Percentiles rank a stretch among this genome's conserved stretches.
phyloP scores from a whole-genome alignment of 2,113 vertebrate genomes.

The Microcebus lehilahytsara region DNA sequence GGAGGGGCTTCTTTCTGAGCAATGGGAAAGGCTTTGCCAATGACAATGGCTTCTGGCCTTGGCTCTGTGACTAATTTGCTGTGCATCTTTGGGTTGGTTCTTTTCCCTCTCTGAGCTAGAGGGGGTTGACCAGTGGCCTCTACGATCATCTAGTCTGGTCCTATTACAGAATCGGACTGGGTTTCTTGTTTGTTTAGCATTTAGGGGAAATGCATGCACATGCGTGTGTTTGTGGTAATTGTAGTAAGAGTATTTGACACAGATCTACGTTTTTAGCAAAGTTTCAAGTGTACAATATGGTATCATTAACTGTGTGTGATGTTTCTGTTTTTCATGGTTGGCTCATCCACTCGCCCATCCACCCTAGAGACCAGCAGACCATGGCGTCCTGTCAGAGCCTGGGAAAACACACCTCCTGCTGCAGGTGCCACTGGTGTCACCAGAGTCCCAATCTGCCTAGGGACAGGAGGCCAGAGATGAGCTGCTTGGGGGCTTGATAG shows the following conservation, averaged over 20 bases:
- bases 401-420: no score
- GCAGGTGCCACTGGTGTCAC: not conserved
- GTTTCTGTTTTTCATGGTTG: not conserved
- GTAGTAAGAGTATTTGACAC: not conserved
- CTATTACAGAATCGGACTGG: not conserved
- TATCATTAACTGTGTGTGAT: not conserved
- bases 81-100: not conserved
- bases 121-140: not conserved
- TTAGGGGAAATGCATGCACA: not conserved
- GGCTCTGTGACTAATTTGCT: not conserved
- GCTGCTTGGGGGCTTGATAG: no score
- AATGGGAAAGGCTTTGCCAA: not conserved
- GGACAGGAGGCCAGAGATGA: not conserved
- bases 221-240: no score
- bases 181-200: not conserved
- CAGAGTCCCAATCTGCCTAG: not conserved
- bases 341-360: not conserved
- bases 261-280: not conserved
- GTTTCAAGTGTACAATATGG: not conserved
- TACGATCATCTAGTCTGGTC: not conserved
- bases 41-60: not conserved
- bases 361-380: not conserved
- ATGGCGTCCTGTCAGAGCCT: accelerated
- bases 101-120: not conserved
- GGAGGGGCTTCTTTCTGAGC: not conserved